phyloP scores from a whole-genome alignment of 2,888 invertebrate genomes.

The Dryomyza anilis region DNA sequence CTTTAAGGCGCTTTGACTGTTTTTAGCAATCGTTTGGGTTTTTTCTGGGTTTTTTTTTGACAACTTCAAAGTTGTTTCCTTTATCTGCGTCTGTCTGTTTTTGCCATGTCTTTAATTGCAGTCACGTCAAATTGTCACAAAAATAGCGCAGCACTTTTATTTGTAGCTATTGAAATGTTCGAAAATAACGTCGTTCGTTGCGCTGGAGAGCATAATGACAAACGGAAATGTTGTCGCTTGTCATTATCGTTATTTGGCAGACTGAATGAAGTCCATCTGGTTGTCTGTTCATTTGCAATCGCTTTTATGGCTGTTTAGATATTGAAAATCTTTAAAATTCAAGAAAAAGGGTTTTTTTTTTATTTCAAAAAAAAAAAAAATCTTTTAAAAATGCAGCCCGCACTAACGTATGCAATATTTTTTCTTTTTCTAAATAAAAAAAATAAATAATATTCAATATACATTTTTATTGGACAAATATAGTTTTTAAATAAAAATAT shows the following conservation, averaged over 20 bases:
- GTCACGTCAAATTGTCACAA: background rate
- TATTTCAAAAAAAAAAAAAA: no score
- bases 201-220: constrained; percentile 52
- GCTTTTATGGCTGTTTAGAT: no score
- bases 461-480: no score
- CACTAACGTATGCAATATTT: no score
- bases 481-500: no score
- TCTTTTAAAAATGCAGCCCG: no score
- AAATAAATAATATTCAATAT: no score
- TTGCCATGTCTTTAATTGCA: constrained; percentile 3
- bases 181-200: constrained; percentile 47
- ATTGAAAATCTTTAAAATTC: no score
- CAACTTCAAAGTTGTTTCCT: background rate
- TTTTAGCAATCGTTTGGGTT: background rate
- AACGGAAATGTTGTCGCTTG: constrained; percentile 52
- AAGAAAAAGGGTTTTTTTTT: no score
- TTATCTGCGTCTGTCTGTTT: background rate
- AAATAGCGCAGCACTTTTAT: background rate
- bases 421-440: no score
- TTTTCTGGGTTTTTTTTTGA: background rate
- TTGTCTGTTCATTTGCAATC: no score
- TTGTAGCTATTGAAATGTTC: background rate
- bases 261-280: no score
- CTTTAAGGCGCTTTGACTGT: constrained; percentile 1
- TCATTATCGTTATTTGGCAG: constrained; percentile 35